Evolutionary conservation across 2,113 vertebrate genomes (phyloP).

Genomic region (Gallinago undulata): DNA sequence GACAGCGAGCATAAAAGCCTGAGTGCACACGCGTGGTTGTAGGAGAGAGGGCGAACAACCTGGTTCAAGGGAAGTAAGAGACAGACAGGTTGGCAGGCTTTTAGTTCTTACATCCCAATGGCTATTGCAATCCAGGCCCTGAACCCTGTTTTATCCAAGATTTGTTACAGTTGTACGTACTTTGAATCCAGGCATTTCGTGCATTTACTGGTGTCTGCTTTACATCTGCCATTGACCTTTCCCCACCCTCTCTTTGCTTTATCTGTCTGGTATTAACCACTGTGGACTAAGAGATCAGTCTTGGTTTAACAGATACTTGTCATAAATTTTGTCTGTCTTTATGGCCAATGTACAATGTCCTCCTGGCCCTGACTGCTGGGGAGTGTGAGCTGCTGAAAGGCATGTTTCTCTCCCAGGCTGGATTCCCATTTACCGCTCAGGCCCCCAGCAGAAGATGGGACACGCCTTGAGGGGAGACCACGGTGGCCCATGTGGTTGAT

Average conservation of each 20-base stretch:
- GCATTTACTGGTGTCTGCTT: not conserved
- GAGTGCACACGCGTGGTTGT: accelerated
- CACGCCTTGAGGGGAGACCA: not conserved
- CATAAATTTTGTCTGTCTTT: not conserved
- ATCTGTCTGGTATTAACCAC: not conserved
- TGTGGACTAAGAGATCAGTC: not conserved
- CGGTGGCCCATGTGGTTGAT: accelerated
- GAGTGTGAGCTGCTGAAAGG: not conserved
- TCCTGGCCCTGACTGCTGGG: not conserved
- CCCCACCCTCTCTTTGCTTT: not conserved
- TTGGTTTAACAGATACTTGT: not conserved
- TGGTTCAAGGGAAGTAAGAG: not conserved
- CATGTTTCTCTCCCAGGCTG: not conserved
- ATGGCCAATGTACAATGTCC: accelerated
- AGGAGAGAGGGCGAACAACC: not conserved
- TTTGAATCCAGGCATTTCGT: not conserved
- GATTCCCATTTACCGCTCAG: not conserved
- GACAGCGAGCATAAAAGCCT: not conserved
- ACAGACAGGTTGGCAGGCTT: not conserved
- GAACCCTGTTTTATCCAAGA: not conserved
- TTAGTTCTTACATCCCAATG: not conserved
- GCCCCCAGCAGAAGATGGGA: not conserved
- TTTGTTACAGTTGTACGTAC: not conserved
- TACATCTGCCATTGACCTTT: not conserved
- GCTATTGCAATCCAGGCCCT: not conserved